A percentile compares a stretch with the other conserved stretches of the same genome.
phyloP scores from a whole-genome alignment of 2,797 vertebrate genomes.

The Coregonus ussuriensis region DNA sequence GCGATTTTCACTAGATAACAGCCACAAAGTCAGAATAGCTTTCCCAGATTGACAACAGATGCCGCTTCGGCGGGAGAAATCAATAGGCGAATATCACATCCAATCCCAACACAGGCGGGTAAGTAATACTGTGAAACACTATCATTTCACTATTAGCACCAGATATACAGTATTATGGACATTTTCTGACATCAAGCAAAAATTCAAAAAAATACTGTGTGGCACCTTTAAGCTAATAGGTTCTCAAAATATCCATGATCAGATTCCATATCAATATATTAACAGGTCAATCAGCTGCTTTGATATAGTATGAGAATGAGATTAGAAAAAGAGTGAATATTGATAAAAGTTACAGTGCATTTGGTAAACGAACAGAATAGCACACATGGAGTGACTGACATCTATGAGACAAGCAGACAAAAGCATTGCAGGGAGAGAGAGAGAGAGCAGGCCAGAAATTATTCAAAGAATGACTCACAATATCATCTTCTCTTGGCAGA shows the following conservation, averaged over 20 bases:
- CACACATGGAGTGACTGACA: background rate
- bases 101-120: no score
- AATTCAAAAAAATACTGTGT: background rate
- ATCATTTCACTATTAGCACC: no score
- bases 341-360: background rate
- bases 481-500: constrained; percentile 98
- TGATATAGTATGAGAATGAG: background rate
- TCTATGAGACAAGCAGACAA: background rate
- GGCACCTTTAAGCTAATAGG: background rate
- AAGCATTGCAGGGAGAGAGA: background rate
- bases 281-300: background rate
- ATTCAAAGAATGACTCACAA: constrained; percentile 83
- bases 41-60: no score
- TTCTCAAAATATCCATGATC: constrained; percentile 13
- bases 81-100: no score
- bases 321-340: background rate
- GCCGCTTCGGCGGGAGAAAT: no score
- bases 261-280: background rate
- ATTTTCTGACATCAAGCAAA: no score
- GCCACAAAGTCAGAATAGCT: no score
- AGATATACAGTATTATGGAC: background rate
- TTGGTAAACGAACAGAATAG: background rate
- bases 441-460: background rate
- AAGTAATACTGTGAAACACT: no score
- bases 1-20: no score